Evolutionary conservation across 2,113 vertebrate species (phyloP), one percentile per base, ranked within the genome.

Genomic region (Plectropomus leopardus): DNA sequence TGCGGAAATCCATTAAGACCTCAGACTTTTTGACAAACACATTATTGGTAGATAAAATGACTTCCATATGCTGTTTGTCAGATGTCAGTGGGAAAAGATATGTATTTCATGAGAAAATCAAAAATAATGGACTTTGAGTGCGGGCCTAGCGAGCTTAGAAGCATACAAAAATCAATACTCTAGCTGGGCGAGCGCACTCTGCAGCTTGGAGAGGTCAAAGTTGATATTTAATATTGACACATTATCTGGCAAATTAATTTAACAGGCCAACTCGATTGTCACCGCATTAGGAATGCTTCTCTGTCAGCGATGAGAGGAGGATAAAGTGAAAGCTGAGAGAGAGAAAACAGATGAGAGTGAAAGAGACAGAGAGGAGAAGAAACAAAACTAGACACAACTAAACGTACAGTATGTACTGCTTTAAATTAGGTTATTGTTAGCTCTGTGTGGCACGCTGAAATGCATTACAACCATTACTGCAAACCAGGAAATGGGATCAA

Each of bases 21-120:
- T 90, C 91, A 91, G 84, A 91, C 88, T 92, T 94, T 95, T 93
- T 95, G 95, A 96, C 95, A 96, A 96, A 95, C 92, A 95, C 92
- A 96, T 96, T 94, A 96, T 87, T 93, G 93, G 94, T 89, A 95
- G 96, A 96, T 96, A 95, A 96, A 97, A 95, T 87, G 87, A 94
- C 95, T 95, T 96, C 90, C 94, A 96, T 93, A 96, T 95, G 95
- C 81, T 96, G 95, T 96, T 96, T 97, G 95, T 95, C 95, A 96
- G 96, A 95, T 96, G 94, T 95, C 96, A 96, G 94, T 72, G 89
- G 90, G 83, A 86, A 93, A 84, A 95, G 94, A 96, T 93, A 94
- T 93, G 93, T 91, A 96, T 96, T 96, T 96, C 95, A 96, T 90
- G 95, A 93, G 90, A 95, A 97, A 97, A 96, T 95, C 92, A 95